These are phyloP conservation scores for Turritopsis rubra DNA, from an alignment of 30 jellyfish, hydroid and myxozoan genomes.

Conservation along the genomic window DNA sequence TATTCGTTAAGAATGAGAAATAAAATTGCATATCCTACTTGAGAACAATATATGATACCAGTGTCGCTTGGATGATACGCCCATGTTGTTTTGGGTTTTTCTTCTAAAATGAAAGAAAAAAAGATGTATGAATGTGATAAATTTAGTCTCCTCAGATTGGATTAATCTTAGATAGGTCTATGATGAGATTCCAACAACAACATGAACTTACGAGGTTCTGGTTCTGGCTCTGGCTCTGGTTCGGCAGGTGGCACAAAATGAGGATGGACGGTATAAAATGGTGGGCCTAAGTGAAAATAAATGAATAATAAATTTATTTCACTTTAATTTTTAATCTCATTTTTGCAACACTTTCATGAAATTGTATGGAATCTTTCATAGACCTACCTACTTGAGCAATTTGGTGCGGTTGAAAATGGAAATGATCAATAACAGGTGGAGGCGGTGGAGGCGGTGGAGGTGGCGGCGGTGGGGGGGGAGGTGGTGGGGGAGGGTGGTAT, in stretches of 20 bases:
- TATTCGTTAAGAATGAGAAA: neutral
- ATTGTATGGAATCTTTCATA: constrained; percentile 3
- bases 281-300: neutral
- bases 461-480: constrained; percentile 2
- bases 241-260: constrained; percentile 28
- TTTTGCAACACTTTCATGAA: neutral
- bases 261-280: constrained; percentile 12
- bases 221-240: constrained; percentile 11
- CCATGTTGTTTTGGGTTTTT: constrained; percentile 24
- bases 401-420: neutral
- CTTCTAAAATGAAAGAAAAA: constrained; percentile 15
- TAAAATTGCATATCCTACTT: neutral
- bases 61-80: constrained; percentile 18
- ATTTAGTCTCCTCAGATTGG: neutral
- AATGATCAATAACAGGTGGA: neutral
- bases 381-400: constrained; percentile 14
- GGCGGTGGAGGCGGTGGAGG: constrained; percentile 4
- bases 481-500: neutral
- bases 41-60: neutral
- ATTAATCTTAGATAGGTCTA: constrained; percentile 11
- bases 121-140: neutral
- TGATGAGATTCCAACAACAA: constrained; percentile 7
- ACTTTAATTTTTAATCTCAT: too few species aligned
- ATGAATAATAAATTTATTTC: neutral
- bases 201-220: constrained; percentile 22